Evolutionary conservation across 2,888 invertebrate species (phyloP).

Genomic region (Blomia tropicalis): DNA sequence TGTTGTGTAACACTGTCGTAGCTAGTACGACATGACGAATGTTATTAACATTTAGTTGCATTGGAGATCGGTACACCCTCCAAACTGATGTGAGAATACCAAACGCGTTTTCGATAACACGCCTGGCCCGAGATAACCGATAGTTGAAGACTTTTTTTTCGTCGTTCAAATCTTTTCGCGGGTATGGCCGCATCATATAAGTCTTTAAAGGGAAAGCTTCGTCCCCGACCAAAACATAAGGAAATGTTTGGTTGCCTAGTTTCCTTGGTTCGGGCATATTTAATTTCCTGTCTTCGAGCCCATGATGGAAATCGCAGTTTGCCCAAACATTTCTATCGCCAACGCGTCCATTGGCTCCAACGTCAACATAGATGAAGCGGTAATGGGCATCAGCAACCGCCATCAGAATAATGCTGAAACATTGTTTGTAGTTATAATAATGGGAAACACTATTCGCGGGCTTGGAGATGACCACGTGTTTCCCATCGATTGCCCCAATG

Average conservation of each 20-base stretch:
- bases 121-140: background rate
- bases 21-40: no score
- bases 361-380: background rate
- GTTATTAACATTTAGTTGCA: no score
- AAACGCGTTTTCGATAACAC: background rate
- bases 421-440: background rate
- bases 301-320: background rate
- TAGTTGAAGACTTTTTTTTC: background rate
- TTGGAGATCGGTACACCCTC: no score
- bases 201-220: background rate
- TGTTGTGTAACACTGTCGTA: no score
- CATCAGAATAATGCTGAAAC: background rate
- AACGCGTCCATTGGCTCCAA: background rate
- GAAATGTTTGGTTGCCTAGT: no score
- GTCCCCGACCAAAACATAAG: no score
- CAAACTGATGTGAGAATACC: background rate
- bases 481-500: background rate
- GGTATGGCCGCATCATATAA: background rate
- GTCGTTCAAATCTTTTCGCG: background rate
- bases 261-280: background rate
- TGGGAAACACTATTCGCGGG: background rate
- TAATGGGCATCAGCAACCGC: background rate
- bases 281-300: background rate
- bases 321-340: background rate
- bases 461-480: background rate